Evolutionary conservation across 2,113 vertebrate species (phyloP).

Genomic region (Anolis carolinensis): DNA sequence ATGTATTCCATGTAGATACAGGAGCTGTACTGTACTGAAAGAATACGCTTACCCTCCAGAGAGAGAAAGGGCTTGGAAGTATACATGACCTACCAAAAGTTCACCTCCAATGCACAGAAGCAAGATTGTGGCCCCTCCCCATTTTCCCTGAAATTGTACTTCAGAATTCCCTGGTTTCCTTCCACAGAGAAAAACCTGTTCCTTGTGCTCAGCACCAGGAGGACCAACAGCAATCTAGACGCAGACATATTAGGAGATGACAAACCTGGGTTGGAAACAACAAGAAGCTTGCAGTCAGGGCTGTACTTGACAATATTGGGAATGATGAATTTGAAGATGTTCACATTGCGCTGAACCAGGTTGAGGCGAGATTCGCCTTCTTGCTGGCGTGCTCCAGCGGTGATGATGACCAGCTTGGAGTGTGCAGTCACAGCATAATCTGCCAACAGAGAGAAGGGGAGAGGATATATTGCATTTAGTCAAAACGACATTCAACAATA

Average conservation of each 20-base stretch:
- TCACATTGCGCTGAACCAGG: conserved; percentile 96
- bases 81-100: not conserved
- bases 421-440: conserved; percentile 95
- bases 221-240: not conserved
- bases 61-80: not conserved
- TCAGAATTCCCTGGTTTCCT: not conserved
- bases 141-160: not conserved
- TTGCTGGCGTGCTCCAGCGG: conserved; percentile 95
- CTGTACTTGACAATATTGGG: conserved; percentile 97
- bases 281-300: conserved; percentile 91
- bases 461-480: not conserved
- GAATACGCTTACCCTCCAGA: not conserved
- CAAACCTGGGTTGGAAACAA: conserved; percentile 98
- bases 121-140: not conserved
- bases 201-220: conserved; percentile 16
- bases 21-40: too few relatives aligned
- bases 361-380: conserved; percentile 98
- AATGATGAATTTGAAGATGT: conserved; percentile 99
- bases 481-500: not conserved
- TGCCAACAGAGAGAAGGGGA: conserved; percentile 59
- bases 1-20: too few relatives aligned
- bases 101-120: not conserved
- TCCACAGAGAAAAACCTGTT: not conserved
- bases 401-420: conserved; percentile 95
- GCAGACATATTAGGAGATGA: not conserved